Evolutionary conservation across 2,113 vertebrate genomes (phyloP), one percentile per base, ranked within the genome.

Genomic region (Neoarius graeffei): DNA sequence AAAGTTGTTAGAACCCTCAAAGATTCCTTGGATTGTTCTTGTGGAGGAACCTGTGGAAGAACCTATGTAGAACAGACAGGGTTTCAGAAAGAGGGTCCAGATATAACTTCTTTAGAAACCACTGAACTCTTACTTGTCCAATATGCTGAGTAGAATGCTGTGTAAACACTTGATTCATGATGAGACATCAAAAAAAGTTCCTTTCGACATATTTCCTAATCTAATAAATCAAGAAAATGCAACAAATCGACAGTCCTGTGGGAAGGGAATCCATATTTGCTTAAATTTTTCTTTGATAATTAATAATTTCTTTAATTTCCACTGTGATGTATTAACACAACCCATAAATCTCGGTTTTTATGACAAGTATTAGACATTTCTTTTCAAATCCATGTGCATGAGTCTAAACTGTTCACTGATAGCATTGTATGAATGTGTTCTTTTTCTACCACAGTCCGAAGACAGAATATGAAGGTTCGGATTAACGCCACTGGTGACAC

Each of bases 401-500:
- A 84, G 4, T 66, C 81, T 83, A 23, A 56, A 54, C 30, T 27
- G 3, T 52, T 57, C 3, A 42, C 35, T 30, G 10, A 67, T 83
- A 56, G 5, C 7, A 7, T 25, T 56, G 25, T 15, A 67, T 67
- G 42, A 14, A 77, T 64, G 54, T 59, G 30, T 35, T 69, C 30
- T 85, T 85, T 76, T 76, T 86, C 76, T 52, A 89, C 59, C 9
- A 13, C 93, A 98, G 97, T 95, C 89, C 96, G 97, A 91, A 97
- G 94, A 88, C 96, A 97, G 91, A 97, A 92, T 87, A 94, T 99
- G 93, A 97, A 96, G 93, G 96, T 98, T 52, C 96, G 97, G 85
- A 97, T 99, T 94, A 98, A 97, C 59, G 96, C 96, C 30, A 98
- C 97, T 0, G 96, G 96, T 27, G 97, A 99, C 94, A 97, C 97